Conservation (phyloP, 1,140 invertebrate species). For the Andricus grossulariae region DNA sequence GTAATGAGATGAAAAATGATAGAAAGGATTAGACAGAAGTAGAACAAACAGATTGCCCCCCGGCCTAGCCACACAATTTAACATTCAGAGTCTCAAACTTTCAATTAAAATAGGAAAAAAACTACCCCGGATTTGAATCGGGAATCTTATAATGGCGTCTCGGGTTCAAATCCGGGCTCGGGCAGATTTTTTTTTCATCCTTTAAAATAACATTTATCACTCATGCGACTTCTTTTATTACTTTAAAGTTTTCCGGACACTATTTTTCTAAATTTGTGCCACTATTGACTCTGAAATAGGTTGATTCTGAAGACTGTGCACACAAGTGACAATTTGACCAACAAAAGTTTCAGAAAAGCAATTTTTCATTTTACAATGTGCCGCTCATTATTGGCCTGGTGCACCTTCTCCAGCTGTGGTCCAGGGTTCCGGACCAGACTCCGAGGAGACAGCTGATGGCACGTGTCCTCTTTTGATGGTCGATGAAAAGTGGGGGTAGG, state of each 20-base stretch:
- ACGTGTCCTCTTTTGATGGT: constrained; percentile 68
- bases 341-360: background rate
- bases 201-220: no score
- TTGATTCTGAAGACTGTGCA: constrained; percentile 35
- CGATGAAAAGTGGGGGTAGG: constrained; percentile 48
- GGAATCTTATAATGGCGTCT: no score
- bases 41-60: constrained; percentile 30
- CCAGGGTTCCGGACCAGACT: constrained; percentile 36
- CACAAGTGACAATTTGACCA: no score
- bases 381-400: constrained; percentile 47
- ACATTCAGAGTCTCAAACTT: background rate
- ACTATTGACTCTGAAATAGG: no score
- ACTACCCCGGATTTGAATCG: no score
- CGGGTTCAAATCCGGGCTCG: no score
- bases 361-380: background rate
- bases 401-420: constrained; percentile 67
- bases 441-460: constrained; percentile 71
- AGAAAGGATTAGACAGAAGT: background rate
- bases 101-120: no score
- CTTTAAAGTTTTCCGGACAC: no score
- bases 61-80: constrained; percentile 42
- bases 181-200: no score
- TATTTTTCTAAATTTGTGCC: no score
- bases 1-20: constrained; percentile 23
- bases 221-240: no score